These are phyloP conservation scores for Epizoanthus rinbou DNA, from an alignment of 92 coral and sea anemone genomes.

Conservation along the genomic window DNA sequence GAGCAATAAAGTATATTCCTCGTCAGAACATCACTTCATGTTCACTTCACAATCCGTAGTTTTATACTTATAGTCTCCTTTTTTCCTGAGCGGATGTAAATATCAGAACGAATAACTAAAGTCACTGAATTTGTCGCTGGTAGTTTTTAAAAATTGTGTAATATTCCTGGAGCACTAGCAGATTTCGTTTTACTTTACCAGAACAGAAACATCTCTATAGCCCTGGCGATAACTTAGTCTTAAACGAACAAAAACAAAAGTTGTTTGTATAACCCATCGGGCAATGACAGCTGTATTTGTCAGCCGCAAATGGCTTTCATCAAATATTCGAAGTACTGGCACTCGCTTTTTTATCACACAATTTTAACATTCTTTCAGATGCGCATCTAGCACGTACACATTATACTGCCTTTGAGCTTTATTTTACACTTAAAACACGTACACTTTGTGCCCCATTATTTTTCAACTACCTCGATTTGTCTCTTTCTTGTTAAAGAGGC, in stretches of 20 bases:
- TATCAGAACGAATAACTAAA: too few relatives aligned
- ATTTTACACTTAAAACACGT: not conserved
- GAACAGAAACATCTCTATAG: not conserved
- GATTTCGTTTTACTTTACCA: conserved; percentile 25
- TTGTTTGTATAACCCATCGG: not conserved
- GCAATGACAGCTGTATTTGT: conserved; percentile 30
- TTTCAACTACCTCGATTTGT: not conserved
- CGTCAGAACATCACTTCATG: too few relatives aligned
- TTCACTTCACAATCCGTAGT: too few relatives aligned
- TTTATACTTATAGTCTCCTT: too few relatives aligned
- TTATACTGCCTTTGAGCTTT: not conserved
- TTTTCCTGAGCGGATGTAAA: too few relatives aligned
- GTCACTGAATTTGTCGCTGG: not conserved
- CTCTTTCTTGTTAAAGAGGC: conserved; percentile 12
- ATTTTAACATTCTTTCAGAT: conserved; percentile 2
- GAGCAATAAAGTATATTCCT: too few relatives aligned
- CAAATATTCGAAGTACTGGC: conserved; percentile 2
- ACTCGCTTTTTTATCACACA: conserved; percentile 7
- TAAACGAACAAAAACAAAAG: conserved; percentile 7
- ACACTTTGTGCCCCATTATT: conserved; percentile 29
- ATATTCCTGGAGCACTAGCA: conserved; percentile 27
- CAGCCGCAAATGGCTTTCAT: conserved; percentile 12
- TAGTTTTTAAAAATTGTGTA: conserved; percentile 28
- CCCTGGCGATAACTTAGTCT: conserved; percentile 19
- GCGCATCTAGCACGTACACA: not conserved